phyloP scores from a whole-genome alignment of 2,888 invertebrate genomes.

The Temnothorax rugatulus region DNA sequence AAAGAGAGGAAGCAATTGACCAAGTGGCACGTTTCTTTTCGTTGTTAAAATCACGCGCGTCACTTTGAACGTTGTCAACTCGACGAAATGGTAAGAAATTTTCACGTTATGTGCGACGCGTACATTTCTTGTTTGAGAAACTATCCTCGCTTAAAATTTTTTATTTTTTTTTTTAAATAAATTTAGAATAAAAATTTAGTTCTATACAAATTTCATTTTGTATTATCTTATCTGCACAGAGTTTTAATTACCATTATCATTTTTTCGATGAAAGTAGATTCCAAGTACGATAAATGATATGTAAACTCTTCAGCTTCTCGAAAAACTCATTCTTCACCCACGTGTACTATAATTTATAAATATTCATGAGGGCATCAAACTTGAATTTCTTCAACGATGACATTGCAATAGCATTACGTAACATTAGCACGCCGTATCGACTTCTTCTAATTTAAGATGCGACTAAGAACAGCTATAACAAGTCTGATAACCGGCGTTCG shows the following conservation, averaged over 20 bases:
- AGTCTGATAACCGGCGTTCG: neutral
- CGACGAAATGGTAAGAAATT: slow-evolving; percentile 49
- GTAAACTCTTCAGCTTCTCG: neutral
- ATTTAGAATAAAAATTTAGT: no score
- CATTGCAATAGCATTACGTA: neutral
- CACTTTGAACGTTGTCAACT: neutral
- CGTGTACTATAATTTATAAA: neutral
- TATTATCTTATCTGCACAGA: slow-evolving; percentile 6
- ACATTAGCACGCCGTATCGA: neutral
- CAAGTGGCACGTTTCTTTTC: neutral
- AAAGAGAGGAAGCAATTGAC: slow-evolving; percentile 5
- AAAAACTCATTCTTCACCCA: neutral
- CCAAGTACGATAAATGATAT: neutral
- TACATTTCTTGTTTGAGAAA: neutral
- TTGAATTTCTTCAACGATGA: neutral
- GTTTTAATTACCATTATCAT: neutral
- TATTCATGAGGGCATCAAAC: neutral
- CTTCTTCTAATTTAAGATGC: neutral
- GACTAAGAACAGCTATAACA: neutral
- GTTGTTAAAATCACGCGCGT: neutral
- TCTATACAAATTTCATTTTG: neutral
- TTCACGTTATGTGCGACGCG: neutral
- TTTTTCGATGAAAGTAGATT: neutral
- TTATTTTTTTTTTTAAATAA: neutral
- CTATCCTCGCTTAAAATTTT: neutral